Conservation (phyloP, 92 coral and sea anemone genomes). For the Epizoanthus illoricatus region DNA sequence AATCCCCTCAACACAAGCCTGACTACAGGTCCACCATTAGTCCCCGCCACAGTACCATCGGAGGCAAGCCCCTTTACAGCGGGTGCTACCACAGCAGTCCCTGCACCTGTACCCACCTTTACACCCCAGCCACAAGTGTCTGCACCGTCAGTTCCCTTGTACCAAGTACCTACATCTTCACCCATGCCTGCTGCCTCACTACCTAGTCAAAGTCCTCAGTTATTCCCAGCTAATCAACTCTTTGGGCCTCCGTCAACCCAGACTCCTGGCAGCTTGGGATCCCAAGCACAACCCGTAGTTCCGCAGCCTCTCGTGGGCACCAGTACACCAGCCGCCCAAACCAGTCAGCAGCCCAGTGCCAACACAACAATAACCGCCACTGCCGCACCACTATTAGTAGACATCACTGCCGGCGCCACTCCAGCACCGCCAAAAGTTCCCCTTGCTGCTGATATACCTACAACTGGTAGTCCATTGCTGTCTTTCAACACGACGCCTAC, state of each 20-base stretch:
- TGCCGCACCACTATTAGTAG: constrained; percentile 79
- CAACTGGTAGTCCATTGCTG: constrained; percentile 15
- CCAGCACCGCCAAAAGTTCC: constrained; percentile 61
- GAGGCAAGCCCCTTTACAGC: constrained; percentile 36
- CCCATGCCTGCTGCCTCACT: neutral
- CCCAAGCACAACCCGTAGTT: constrained; percentile 75
- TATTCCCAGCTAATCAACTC: constrained; percentile 32
- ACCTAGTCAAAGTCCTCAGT: constrained; percentile 22
- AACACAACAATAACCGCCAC: constrained; percentile 80
- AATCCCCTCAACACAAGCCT: constrained; percentile 81
- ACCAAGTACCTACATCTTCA: constrained; percentile 18
- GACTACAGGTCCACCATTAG: constrained; percentile 52
- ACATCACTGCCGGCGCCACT: constrained; percentile 95
- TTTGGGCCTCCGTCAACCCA: constrained; percentile 15
- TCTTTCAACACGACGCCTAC: constrained; percentile 34
- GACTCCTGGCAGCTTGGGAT: constrained; percentile 27
- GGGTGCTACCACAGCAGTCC: constrained; percentile 1
- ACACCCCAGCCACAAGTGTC: constrained; percentile 14
- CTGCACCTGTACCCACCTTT: constrained; percentile 18
- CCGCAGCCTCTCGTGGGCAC: constrained; percentile 70
- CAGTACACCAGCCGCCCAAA: constrained; percentile 75
- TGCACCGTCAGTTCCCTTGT: constrained; percentile 10
- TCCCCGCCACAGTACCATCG: constrained; percentile 56
- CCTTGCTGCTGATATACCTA: neutral
- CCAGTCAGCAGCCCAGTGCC: constrained; percentile 36